Evolutionary conservation across 1,140 invertebrate genomes (phyloP), one percentile per base, ranked within the genome.

Genomic region (Drosophila neocordata): DNA sequence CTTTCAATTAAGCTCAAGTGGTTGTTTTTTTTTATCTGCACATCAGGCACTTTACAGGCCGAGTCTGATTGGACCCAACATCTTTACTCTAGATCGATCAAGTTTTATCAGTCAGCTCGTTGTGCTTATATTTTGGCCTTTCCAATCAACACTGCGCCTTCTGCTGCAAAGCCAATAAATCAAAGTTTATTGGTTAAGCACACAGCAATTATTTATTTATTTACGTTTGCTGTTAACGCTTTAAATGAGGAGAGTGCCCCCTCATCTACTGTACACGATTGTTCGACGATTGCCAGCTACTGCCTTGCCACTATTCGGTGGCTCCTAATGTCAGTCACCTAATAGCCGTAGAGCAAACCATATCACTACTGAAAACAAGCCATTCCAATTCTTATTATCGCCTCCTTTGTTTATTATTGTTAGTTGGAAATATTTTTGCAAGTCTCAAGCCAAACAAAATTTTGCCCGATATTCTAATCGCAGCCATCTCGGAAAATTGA

Each of bases 1-100:
- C 44, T 83, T 83, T 83, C 66, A 87, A 88, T 87, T 77, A 87
- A 76, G 69, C 48, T 83, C 63, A 65, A 83, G 72, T 79, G 75
- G 62, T 73, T 73, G 63, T 64, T 48, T 63, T 58, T 34, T 74
- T 78, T 79, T 79, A 88, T 87, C 80, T 85, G 65, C 44, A 48
- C 70, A 78, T 58, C 41, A 53, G 27, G 34, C 53, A 68, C 44
- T 53, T 61, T 64, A 69, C 44, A 52, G 61, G 70, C 55, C 22
- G 37, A 37, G 60, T 62, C 38, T 57, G 15, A 22, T 56, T 48
- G 41, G 41, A 58, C 24, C 15, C 15, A 48, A 61, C 57, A 15
- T 58, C 44, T 51, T 62, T 1, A 20, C 20, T 52, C 37, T 44
- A 52, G 48, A 7, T 70, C 57, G 70, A 59, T 68, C 59, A 27